Conservation (phyloP, 2,113 vertebrate species). For the Callorhinus ursinus region DNA sequence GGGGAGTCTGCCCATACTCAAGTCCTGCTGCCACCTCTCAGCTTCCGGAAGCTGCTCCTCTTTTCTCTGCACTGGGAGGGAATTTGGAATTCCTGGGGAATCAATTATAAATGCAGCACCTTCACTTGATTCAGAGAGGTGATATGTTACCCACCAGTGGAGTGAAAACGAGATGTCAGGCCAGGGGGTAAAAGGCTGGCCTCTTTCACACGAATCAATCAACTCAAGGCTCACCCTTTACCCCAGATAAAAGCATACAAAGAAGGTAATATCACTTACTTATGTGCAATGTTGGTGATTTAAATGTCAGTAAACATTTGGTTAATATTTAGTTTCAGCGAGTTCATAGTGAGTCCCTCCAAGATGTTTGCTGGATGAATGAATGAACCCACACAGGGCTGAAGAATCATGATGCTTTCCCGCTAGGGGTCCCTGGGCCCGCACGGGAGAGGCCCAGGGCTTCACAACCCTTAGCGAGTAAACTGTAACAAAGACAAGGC, state of each 20-base stretch:
- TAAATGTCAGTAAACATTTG: neutral
- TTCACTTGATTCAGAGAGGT: neutral
- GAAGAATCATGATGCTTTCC: neutral
- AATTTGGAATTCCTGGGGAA: neutral
- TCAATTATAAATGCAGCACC: neutral
- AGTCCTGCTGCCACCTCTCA: neutral
- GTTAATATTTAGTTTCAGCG: neutral
- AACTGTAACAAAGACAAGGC: neutral
- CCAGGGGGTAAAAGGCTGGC: neutral
- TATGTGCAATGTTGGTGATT: neutral
- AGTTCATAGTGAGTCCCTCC: neutral
- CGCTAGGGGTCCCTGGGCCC: neutral
- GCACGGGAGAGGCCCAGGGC: neutral
- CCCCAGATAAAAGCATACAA: neutral
- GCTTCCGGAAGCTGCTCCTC: neutral
- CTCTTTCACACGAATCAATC: neutral
- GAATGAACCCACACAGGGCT: neutral
- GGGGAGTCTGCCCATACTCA: constrained; percentile 68
- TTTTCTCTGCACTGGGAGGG: neutral
- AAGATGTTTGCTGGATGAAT: neutral
- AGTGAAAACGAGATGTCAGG: neutral
- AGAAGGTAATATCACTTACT: neutral
- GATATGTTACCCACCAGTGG: neutral
- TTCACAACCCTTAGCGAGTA: neutral
- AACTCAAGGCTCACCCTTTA: neutral